phyloP scores from a whole-genome alignment of 2,113 vertebrate species.

The Upupa epops region DNA sequence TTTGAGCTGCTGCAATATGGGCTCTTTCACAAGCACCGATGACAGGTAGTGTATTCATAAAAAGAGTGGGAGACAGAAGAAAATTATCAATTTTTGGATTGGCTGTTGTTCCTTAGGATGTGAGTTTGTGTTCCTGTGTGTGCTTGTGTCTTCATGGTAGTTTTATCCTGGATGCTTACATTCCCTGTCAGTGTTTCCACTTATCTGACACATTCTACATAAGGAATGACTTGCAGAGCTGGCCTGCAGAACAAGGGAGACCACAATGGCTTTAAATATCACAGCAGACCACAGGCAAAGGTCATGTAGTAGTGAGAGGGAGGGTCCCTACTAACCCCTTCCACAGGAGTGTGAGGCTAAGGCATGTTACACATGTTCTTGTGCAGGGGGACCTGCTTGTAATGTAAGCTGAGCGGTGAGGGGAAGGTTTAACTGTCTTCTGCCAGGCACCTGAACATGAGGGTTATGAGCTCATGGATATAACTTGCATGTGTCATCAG shows the following conservation, averaged over 20 bases:
- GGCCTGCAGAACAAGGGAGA: not conserved
- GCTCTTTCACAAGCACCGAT: not conserved
- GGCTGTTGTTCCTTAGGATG: slow-evolving; percentile 1
- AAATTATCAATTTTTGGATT: too few relatives aligned
- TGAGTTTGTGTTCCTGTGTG: not conserved
- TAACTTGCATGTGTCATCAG: not conserved
- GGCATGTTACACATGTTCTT: too few relatives aligned
- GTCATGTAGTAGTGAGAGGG: not conserved
- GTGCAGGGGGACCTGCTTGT: not conserved
- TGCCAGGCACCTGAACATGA: not conserved
- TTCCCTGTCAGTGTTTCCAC: not conserved
- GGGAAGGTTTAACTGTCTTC: not conserved
- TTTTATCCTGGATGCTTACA: not conserved
- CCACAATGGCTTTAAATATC: rapidly evolving
- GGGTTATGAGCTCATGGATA: not conserved
- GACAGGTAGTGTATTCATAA: slow-evolving; percentile 17
- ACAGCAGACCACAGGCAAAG: not conserved
- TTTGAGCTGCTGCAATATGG: not conserved
- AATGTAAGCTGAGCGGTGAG: not conserved
- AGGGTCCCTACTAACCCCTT: not conserved
- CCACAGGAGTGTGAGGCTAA: too few relatives aligned
- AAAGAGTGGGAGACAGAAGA: not conserved
- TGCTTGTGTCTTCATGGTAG: not conserved
- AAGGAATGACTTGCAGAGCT: not conserved
- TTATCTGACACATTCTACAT: not conserved